Evolutionary conservation across 2,113 vertebrate species (phyloP).

Genomic region (Nycticebus coucang): DNA sequence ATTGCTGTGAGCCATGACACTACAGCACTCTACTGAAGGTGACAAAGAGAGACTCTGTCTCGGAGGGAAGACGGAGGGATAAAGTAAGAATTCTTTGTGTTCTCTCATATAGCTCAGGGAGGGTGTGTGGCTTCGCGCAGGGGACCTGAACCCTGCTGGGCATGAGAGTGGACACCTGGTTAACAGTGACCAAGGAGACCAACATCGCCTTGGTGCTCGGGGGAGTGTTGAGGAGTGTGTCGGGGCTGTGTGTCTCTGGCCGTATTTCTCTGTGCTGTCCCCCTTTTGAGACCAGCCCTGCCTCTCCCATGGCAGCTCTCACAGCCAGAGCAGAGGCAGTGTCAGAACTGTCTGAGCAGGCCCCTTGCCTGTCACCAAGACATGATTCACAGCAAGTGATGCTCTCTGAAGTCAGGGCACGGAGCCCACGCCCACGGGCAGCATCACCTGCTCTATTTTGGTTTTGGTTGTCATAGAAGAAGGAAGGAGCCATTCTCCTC

Average conservation of each 20-base stretch:
- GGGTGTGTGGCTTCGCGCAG: background rate
- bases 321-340: background rate
- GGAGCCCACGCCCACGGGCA: conserved; percentile 25
- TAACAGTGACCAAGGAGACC: background rate
- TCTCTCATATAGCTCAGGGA: background rate
- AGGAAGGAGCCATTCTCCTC: background rate
- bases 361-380: background rate
- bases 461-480: conserved; percentile 42
- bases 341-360: background rate
- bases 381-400: background rate
- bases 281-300: background rate
- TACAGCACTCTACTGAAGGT: too few relatives aligned
- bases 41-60: too few relatives aligned
- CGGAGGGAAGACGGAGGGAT: too few relatives aligned
- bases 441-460: conserved; percentile 33
- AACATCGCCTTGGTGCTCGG: background rate
- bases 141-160: background rate
- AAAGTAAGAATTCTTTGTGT: background rate
- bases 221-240: rapidly evolving
- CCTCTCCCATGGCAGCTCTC: background rate
- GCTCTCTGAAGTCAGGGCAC: background rate
- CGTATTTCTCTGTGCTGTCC: background rate
- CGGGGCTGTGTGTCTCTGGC: background rate
- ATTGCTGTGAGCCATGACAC: too few relatives aligned
- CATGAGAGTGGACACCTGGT: background rate